Conservation (phyloP, 2,113 vertebrate species). For the Larimichthys polyactis region DNA sequence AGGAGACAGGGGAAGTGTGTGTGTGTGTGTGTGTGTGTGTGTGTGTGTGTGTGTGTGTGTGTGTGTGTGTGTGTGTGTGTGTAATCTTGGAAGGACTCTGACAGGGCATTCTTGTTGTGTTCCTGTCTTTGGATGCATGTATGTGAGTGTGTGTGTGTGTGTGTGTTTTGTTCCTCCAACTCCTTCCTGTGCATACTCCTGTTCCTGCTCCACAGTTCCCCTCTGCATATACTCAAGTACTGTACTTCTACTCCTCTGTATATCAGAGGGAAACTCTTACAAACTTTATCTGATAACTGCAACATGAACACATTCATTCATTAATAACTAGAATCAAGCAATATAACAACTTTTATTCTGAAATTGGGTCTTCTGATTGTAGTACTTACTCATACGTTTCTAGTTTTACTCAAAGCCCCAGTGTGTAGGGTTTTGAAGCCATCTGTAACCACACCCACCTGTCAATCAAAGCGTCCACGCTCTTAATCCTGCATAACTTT, state of each 20-base stretch:
- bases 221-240: too few species aligned
- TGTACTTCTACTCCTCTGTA: neutral
- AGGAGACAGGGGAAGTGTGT: slow-evolving; percentile 30
- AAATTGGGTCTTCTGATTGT: too few species aligned
- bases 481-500: too few species aligned
- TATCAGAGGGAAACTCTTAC: neutral
- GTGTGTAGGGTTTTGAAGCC: too few species aligned
- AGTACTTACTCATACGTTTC: neutral
- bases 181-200: too few species aligned
- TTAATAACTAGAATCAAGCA: neutral
- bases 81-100: slow-evolving; percentile 22
- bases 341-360: too few species aligned
- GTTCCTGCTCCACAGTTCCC: too few species aligned
- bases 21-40: slow-evolving; percentile 38
- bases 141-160: neutral
- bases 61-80: too few species aligned
- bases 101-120: slow-evolving; percentile 64
- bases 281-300: neutral
- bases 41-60: too few species aligned
- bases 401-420: too few species aligned
- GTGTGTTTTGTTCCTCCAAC: slow-evolving; percentile 14
- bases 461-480: too few species aligned
- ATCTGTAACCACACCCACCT: too few species aligned
- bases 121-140: slow-evolving; percentile 23
- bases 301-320: neutral